Conservation (phyloP, 2,797 vertebrate genomes). For the Fratercula arctica region DNA sequence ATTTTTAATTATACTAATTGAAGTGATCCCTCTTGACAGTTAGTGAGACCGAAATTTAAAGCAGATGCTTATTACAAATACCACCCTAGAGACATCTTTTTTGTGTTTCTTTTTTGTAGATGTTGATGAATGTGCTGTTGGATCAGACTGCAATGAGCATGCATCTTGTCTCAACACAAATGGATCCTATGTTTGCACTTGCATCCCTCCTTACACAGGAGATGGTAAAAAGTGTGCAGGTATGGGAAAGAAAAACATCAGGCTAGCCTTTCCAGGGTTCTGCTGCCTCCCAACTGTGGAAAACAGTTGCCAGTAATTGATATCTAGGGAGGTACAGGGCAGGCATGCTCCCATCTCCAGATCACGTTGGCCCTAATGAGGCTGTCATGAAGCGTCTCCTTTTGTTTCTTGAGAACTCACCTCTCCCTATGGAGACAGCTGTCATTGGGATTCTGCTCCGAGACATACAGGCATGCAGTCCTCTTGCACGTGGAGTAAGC, state of each 20-base stretch:
- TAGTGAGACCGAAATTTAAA: neutral
- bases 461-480: neutral
- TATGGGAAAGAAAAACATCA: constrained; percentile 57
- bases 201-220: constrained; percentile 87
- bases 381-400: neutral
- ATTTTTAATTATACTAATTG: neutral
- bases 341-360: neutral
- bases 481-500: neutral
- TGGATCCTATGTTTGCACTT: constrained; percentile 91
- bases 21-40: neutral
- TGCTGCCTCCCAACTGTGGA: neutral
- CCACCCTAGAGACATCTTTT: neutral
- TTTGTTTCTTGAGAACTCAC: neutral
- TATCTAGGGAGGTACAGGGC: neutral
- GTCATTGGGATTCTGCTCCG: neutral
- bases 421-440: neutral
- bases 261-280: neutral
- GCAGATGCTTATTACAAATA: neutral
- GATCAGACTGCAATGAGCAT: constrained; percentile 89
- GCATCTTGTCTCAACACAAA: constrained; percentile 93
- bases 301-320: neutral
- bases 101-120: constrained; percentile 76
- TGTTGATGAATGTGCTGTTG: constrained; percentile 94
- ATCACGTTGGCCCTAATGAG: neutral
- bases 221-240: constrained; percentile 96